These are phyloP conservation scores for Ochropleura plecta DNA, from an alignment of 2,888 invertebrate genomes.

Conservation along the genomic window DNA sequence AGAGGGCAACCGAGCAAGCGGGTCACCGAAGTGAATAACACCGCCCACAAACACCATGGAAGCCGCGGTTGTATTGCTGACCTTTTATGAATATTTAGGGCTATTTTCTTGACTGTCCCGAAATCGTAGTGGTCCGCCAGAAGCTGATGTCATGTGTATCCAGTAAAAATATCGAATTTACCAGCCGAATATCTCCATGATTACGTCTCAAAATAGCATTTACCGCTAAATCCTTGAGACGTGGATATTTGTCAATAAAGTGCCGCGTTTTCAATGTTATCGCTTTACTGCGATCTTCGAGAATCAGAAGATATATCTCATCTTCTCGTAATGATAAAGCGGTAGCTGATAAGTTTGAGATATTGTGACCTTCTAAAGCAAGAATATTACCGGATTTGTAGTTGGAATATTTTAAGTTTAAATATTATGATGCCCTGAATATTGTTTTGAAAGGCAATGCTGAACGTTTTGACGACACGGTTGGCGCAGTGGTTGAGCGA, in stretches of 20 bases:
- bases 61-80: too few species aligned
- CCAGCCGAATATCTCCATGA: neutral
- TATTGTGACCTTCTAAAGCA: conserved; percentile 13
- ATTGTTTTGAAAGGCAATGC: neutral
- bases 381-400: conserved; percentile 7
- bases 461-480: neutral
- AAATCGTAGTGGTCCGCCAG: too few species aligned
- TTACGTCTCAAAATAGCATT: neutral
- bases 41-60: too few species aligned
- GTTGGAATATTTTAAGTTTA: neutral
- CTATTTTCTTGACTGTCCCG: too few species aligned
- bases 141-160: neutral
- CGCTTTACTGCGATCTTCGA: conserved; percentile 31
- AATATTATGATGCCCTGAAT: neutral
- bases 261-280: conserved; percentile 37
- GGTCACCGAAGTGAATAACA: too few species aligned
- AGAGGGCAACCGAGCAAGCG: too few species aligned
- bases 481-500: too few species aligned
- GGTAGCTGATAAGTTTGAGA: conserved; percentile 42
- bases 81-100: too few species aligned
- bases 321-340: conserved; percentile 29
- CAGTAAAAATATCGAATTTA: neutral
- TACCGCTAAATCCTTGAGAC: neutral
- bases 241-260: conserved; percentile 32
- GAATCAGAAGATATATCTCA: conserved; percentile 32